Base-by-base conservation (phyloP, 53 echinoderm and acorn worm species). In the Arbacia lixula region DNA sequence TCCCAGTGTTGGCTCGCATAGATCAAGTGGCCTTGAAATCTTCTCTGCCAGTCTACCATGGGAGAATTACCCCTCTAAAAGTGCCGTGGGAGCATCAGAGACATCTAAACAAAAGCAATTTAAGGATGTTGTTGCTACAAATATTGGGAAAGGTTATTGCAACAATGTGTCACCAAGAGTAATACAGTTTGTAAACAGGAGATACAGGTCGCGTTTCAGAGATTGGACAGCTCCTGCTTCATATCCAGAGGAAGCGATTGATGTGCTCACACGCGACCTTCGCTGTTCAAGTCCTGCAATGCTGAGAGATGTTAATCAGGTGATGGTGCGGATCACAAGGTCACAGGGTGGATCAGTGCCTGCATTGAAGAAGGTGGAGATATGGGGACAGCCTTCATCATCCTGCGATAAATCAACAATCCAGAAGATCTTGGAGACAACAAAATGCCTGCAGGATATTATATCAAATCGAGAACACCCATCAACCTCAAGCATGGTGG, bases 381-480 rank as follows among this genome's bases (percentile, higher is more conserved):
- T 98, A 10, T 90, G 81, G 64, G 98, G 98, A 19, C 94, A 98
- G 77, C 98, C 94, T 42, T 83, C 98, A 6, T 10, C 67, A 1
- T 66, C 73, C n/a, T 86, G 84, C 20, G 53, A 42, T 1, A 62
- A 74, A 35, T 26, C 19, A n/a, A 33, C 61, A 9, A 46, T 84
- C 35, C 33, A 85, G 17, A 66, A 53, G 6, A 86, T 89, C 64
- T 36, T 54, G 16, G 34, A 60, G 1, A 68, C 71, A 35, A 31
- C 34, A 0, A 37, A 54, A 54, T 34, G 71, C 17, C 54, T 68
- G n/a, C 68, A 28, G 16, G 53, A 19, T 50, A 50, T 17, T 50
- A 50, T 14, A 33, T 64, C 66, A 66, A 66, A 37, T 37, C 21
- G 38, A 24, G 20, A 66, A 5, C 20, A 66, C 2, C 63, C 63